Evolutionary conservation across 53 echinoderm and acorn worm genomes (phyloP), one percentile per base, ranked within the genome.

Genomic region (Temnopleurus reevesii): DNA sequence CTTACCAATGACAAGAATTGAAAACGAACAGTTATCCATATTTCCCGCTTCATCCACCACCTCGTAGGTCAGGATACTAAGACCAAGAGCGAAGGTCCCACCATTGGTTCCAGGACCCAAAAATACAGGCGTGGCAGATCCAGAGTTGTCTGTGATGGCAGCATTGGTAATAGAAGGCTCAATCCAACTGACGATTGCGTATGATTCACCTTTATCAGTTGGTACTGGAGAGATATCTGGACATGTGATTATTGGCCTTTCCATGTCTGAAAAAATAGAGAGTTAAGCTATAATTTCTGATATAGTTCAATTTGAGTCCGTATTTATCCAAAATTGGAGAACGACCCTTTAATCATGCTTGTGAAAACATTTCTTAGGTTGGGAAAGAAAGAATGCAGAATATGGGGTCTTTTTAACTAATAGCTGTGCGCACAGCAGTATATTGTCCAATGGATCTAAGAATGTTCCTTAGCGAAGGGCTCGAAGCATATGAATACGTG

Each of bases 71-170:
- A 80, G 23, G 17, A 29, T 28, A 6, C 15, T 26, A 18, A 29
- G 8, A 4, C 80, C 80, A 4, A 80, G 24, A 19, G 36, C 46
- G 26, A 80, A 80, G 31, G 24, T 80, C 43, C 51, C 80, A 25
- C 80, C 49, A 80, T 80, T 80, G 13, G 12, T 49, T 12, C 30
- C 47, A 2, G 51, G 49, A 47, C 80, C 80, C 4, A 80, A 29
- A 27, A 80, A 80, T 31, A 1, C 28, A 41, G 18, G 28, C 19
- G 47, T 27, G 5, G 80, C 80, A 8, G 28, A 47, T 49, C 80
- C 80, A 29, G 80, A 80, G 29, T 80, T 80, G 47, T 80, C 80
- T 38, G 71, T 38, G 38, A 71, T 41, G 19, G 71, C 41, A n/a
- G 36, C 71, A 7, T 71, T 41, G 26, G 1, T 17, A 10, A 51